Base-by-base conservation (phyloP, 2,797 vertebrate genomes). In the Coilia nasus region DNA sequence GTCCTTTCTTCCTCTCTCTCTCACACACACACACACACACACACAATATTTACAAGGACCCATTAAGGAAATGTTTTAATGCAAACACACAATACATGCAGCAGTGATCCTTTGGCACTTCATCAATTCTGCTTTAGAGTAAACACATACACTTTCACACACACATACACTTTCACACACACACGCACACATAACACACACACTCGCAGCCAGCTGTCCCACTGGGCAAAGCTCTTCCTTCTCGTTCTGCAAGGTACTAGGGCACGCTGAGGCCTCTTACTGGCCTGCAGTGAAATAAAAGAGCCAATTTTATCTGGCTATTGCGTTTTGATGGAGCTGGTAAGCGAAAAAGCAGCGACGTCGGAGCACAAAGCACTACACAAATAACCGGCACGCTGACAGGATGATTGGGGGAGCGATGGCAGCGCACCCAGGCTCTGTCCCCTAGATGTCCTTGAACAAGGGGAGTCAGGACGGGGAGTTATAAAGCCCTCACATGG, bases 231-330 rank as follows among this genome's bases (percentile, higher is more conserved):
- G 28, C 64, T 25, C 28, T 67, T 67, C 64, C 64, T 28, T 17
- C 25, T 75, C 14, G 12, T 78, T 41, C 17, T 21, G 15, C 31
- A 44, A 19, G 6, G 9, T 31, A 78, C 15, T 17, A 35, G 71
- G 71, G 19, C 35, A 41, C 44, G 35, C 19, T 44, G 6, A 7
- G 71, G 35, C 35, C 31, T 5, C 71, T n/a, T 78, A 78, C 41
- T 44, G 71, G 15, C 71, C 19, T 15, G 6, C 35, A 3, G 31
- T 21, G 19, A 17, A 41, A 41, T 44, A 78, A 78, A 78, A 44
- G 71, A 44, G 71, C 71, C 71, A 31, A 78, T 78, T 31, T 78
- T 41, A 78, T 78, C 71, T 44, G 71, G 35, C 5, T 35, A 44
- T 21, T 78, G 71, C 71, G 6, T 5, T 78, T 78, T 78, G 35